These are phyloP conservation scores for Chaetodon trifascialis DNA, from an alignment of 2,113 vertebrate species.

Conservation along the genomic window DNA sequence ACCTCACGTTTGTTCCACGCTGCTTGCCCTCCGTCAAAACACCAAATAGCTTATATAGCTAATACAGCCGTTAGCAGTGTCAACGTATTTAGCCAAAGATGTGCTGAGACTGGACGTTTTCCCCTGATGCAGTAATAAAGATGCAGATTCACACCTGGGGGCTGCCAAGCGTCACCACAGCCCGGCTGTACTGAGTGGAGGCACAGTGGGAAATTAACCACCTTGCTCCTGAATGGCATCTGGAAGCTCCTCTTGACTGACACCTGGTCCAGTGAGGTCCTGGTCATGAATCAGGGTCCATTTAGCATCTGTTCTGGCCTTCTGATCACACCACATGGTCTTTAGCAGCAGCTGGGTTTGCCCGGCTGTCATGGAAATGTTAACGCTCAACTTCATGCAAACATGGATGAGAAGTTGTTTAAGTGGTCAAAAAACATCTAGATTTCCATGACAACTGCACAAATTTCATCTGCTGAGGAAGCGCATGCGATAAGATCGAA, in stretches of 20 bases:
- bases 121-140: background rate
- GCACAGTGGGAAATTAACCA: background rate
- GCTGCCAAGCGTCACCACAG: background rate
- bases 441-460: too few species aligned
- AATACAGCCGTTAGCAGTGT: slow-evolving; percentile 11
- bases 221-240: background rate
- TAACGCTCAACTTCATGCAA: too few species aligned
- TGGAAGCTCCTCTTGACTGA: background rate
- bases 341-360: too few species aligned
- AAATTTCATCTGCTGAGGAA: too few species aligned
- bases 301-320: too few species aligned
- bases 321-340: too few species aligned
- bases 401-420: too few species aligned
- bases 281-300: background rate
- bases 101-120: slow-evolving; percentile 1
- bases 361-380: too few species aligned
- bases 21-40: slow-evolving; percentile 41
- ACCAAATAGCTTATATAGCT: too few species aligned
- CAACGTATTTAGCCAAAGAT: background rate
- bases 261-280: too few species aligned
- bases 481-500: too few species aligned
- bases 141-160: background rate
- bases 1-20: slow-evolving; percentile 5
- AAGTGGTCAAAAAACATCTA: too few species aligned
- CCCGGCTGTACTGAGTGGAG: background rate